phyloP scores from a whole-genome alignment of 2,797 vertebrate genomes.

The Tadarida brasiliensis region DNA sequence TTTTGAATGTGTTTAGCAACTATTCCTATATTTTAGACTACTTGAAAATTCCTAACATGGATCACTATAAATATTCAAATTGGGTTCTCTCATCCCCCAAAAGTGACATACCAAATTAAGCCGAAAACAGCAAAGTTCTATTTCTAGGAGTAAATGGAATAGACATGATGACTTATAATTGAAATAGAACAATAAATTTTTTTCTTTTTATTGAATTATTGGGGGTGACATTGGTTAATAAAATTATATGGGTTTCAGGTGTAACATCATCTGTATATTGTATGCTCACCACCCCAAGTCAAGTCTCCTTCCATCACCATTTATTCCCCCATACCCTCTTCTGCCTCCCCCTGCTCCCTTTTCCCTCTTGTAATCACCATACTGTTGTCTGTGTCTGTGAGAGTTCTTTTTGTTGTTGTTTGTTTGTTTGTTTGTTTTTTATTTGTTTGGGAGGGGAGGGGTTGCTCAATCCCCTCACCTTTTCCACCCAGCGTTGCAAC shows the following conservation, averaged over 20 bases:
- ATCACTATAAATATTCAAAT: slow-evolving; percentile 46
- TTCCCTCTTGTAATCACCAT: background rate
- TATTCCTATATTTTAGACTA: background rate
- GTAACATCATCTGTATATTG: background rate
- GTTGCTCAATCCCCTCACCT: background rate
- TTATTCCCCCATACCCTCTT: background rate
- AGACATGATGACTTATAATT: slow-evolving; percentile 28
- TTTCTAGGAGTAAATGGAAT: slow-evolving; percentile 35
- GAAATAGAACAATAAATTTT: slow-evolving; percentile 45
- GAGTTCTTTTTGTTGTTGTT: background rate
- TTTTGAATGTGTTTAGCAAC: background rate
- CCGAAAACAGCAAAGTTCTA: background rate
- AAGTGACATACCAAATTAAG: background rate
- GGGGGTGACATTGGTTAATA: background rate
- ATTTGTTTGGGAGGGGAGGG: background rate
- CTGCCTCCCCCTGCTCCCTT: background rate
- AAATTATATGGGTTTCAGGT: background rate
- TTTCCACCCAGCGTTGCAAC: background rate
- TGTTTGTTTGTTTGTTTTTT: background rate
- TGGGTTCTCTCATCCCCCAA: background rate
- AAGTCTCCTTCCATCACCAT: background rate
- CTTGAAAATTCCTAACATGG: slow-evolving; percentile 22
- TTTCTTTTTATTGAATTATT: background rate
- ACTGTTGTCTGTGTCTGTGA: background rate
- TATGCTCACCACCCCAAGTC: background rate